These are phyloP conservation scores for Tragelaphus strepsiceros DNA, from an alignment of 2,113 vertebrate genomes.

Conservation along the genomic window DNA sequence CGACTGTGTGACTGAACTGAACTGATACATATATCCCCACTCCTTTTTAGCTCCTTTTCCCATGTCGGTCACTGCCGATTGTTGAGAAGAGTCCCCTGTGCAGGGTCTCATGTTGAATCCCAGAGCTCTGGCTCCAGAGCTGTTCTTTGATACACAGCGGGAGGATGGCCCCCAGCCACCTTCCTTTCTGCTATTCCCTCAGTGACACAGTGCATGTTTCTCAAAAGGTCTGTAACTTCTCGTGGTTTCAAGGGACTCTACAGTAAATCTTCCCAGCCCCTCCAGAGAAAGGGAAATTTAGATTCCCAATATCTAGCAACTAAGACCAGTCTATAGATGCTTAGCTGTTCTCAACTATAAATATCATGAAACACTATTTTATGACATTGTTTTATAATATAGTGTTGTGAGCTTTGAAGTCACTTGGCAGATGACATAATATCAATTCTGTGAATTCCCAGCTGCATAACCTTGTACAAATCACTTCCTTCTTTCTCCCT, in stretches of 20 bases:
- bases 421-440: not conserved
- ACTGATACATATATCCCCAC: rapidly evolving
- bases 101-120: rapidly evolving
- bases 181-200: not conserved
- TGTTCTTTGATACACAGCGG: not conserved
- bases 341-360: not conserved
- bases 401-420: not conserved
- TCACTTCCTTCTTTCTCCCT: not conserved
- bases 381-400: not conserved
- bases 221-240: not conserved
- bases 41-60: not conserved
- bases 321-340: not conserved
- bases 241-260: not conserved
- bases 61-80: rapidly evolving
- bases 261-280: not conserved
- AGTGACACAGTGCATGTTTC: rapidly evolving
- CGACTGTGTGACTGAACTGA: not conserved
- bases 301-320: not conserved
- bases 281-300: not conserved
- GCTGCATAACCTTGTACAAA: not conserved
- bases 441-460: not conserved
- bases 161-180: rapidly evolving
- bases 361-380: not conserved
- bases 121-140: not conserved
- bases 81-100: not conserved